phyloP scores from a whole-genome alignment of 2,797 vertebrate genomes.

The Momotus momota region DNA sequence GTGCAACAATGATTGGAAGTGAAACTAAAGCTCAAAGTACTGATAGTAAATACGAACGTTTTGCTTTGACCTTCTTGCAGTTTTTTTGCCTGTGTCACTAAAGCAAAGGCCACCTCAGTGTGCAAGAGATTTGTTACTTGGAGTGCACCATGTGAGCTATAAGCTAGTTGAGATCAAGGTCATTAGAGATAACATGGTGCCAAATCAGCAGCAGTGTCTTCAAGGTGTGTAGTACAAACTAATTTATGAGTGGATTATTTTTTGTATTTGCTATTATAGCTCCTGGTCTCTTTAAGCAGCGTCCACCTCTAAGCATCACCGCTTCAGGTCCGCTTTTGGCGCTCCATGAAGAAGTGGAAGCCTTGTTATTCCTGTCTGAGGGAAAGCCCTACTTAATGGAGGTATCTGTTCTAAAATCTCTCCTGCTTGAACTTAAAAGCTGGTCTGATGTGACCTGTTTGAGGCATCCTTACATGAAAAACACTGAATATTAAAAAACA shows the following conservation, averaged over 20 bases:
- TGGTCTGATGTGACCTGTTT: not conserved
- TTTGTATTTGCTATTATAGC: conserved; percentile 78
- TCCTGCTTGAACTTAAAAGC: not conserved
- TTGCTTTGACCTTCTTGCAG: not conserved
- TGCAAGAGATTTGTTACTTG: not conserved
- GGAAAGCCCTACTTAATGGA: conserved; percentile 95
- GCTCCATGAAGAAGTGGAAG: conserved; percentile 91
- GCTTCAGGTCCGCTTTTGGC: conserved; percentile 83
- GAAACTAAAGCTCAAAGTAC: not conserved
- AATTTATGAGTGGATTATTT: conserved; percentile 44
- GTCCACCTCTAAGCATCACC: conserved; percentile 76
- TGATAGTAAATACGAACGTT: not conserved
- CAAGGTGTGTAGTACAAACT: conserved; percentile 1
- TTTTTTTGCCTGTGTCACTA: not conserved
- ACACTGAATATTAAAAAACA: not conserved
- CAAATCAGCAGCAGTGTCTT: not conserved
- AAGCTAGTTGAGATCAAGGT: not conserved
- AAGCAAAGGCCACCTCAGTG: not conserved
- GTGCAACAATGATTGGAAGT: not conserved
- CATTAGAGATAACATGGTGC: not conserved
- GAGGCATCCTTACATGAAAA: not conserved
- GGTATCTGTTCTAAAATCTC: conserved; percentile 76
- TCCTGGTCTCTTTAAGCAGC: conserved; percentile 86
- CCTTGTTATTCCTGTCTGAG: conserved; percentile 92
- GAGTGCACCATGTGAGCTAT: accelerated